phyloP scores from a whole-genome alignment of 2,797 vertebrate species.

The Darevskia nairensis region DNA sequence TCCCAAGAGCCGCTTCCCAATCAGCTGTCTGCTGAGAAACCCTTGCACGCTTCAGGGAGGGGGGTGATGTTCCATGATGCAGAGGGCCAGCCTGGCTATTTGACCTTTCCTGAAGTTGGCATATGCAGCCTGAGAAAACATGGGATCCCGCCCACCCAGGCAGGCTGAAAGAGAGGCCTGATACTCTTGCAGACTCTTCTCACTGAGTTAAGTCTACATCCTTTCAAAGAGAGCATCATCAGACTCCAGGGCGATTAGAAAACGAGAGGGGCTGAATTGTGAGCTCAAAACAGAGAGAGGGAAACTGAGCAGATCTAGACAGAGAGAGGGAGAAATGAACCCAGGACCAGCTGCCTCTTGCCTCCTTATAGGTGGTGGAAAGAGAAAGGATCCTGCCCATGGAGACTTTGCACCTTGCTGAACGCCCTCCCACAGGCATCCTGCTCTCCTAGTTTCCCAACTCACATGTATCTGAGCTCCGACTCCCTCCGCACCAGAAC shows the following conservation, averaged over 20 bases:
- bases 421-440: rapidly evolving
- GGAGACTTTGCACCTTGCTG: neutral
- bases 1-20: neutral
- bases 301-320: neutral
- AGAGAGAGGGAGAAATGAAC: neutral
- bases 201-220: neutral
- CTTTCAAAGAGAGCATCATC: neutral
- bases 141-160: neutral
- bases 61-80: neutral
- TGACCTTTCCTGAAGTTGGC: neutral
- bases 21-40: neutral
- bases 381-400: neutral
- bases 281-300: neutral
- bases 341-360: neutral
- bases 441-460: neutral
- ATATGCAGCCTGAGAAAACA: neutral
- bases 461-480: constrained; percentile 93
- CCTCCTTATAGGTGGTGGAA: neutral
- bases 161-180: neutral
- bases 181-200: neutral
- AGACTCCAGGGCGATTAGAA: neutral
- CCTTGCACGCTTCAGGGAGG: neutral
- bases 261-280: neutral
- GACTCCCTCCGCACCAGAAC: constrained; percentile 90
- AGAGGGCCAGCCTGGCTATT: neutral